phyloP scores from a whole-genome alignment of 1,140 invertebrate species.

The Camponotus pennsylvanicus region DNA sequence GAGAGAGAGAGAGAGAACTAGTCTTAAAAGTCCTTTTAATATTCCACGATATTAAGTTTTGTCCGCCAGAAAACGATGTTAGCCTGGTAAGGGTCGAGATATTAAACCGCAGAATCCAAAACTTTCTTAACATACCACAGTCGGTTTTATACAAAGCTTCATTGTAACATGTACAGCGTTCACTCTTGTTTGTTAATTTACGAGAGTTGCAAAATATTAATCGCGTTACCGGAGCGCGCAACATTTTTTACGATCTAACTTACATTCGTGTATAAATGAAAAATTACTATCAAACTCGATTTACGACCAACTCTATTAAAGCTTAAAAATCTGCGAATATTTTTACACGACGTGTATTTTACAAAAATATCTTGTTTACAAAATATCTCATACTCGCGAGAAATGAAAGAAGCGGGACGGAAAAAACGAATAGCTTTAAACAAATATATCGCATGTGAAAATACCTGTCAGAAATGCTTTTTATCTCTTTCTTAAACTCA shows the following conservation, averaged over 20 bases:
- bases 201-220: constrained; percentile 32
- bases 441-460: background rate
- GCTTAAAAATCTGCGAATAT: background rate
- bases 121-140: constrained; percentile 39
- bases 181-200: constrained; percentile 52
- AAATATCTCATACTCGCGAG: no score
- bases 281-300: background rate
- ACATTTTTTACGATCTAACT: constrained; percentile 25
- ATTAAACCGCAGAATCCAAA: constrained; percentile 55
- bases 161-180: constrained; percentile 10
- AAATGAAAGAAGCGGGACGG: background rate
- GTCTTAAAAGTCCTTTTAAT: constrained; percentile 27
- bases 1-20: background rate
- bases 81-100: constrained; percentile 12
- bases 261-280: background rate
- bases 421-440: background rate
- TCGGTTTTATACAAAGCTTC: constrained; percentile 29
- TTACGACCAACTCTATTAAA: background rate
- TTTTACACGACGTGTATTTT: background rate
- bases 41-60: constrained; percentile 23
- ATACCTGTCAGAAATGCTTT: background rate
- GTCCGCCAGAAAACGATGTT: constrained; percentile 14
- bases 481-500: background rate
- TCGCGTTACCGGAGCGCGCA: background rate
- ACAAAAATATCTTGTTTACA: no score